Percentiles rank a stretch among this genome's conserved stretches.
Conservation (phyloP, 2,113 vertebrate species). For the Chamaea fasciata region DNA sequence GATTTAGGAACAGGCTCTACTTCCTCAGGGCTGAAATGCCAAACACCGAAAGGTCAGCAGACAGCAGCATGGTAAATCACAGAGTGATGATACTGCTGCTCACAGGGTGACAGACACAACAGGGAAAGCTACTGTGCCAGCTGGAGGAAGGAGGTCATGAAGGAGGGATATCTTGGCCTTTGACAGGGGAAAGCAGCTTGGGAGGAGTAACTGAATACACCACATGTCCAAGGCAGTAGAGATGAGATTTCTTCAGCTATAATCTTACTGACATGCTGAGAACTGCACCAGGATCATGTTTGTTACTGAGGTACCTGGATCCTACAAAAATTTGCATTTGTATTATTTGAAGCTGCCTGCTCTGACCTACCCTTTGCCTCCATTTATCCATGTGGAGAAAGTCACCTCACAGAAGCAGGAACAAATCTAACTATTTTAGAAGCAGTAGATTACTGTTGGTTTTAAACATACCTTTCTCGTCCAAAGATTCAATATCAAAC, state of each 20-base stretch:
- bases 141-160: not conserved
- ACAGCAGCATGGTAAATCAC: not conserved
- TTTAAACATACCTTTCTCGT: not conserved
- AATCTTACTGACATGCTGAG: not conserved
- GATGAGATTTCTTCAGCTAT: not conserved
- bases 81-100: not conserved
- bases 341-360: not conserved
- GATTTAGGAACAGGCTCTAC: not conserved
- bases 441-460: not conserved
- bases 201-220: not conserved
- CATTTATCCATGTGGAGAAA: not conserved
- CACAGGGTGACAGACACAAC: not conserved
- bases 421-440: not conserved
- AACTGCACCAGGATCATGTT: not conserved
- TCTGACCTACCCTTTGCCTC: not conserved
- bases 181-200: not conserved
- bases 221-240: accelerated
- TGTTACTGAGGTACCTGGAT: not conserved
- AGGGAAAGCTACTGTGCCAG: not conserved
- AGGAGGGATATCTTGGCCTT: not conserved
- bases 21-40: not conserved
- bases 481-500: not conserved
- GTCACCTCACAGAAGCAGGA: not conserved
- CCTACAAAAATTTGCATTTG: not conserved
- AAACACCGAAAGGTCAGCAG: not conserved